A percentile compares a stretch with the other conserved stretches of the same genome.
Evolutionary conservation across 2,113 vertebrate genomes (phyloP).

Genomic region (Atlantisia rogersi): DNA sequence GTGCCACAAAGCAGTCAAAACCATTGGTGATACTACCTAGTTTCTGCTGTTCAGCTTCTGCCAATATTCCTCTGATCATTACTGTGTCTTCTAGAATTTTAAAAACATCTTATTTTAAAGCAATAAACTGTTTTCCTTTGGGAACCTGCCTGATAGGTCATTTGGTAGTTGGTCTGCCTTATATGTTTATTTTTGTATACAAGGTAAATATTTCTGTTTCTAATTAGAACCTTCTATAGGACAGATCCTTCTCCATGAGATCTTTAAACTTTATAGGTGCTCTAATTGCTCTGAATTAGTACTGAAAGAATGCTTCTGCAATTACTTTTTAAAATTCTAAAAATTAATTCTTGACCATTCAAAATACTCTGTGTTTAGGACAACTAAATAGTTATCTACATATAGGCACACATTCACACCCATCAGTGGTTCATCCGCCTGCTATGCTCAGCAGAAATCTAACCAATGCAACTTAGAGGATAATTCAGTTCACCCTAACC

Average conservation of each 20-base stretch:
- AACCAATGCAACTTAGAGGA: background rate
- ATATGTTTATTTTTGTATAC: background rate
- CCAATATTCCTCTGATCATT: rapidly evolving
- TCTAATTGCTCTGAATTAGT: background rate
- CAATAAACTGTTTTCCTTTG: background rate
- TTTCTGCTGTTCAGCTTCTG: background rate
- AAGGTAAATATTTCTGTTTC: background rate
- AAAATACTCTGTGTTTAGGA: background rate
- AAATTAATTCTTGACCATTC: background rate
- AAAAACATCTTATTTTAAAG: background rate
- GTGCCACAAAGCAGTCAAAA: background rate
- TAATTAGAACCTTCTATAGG: background rate
- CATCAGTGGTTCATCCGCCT: background rate
- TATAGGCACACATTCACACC: background rate
- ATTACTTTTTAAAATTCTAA: background rate
- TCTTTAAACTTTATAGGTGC: background rate
- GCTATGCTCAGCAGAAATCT: background rate
- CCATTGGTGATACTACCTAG: background rate
- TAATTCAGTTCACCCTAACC: background rate
- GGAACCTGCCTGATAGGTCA: background rate
- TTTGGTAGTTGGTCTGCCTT: background rate
- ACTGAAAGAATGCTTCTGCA: background rate
- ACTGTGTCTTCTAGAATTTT: background rate
- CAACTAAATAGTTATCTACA: background rate
- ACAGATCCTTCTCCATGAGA: background rate